Evolutionary conservation across 2,797 vertebrate genomes (phyloP), one percentile per base, ranked within the genome.

Genomic region (Cuculus canorus): DNA sequence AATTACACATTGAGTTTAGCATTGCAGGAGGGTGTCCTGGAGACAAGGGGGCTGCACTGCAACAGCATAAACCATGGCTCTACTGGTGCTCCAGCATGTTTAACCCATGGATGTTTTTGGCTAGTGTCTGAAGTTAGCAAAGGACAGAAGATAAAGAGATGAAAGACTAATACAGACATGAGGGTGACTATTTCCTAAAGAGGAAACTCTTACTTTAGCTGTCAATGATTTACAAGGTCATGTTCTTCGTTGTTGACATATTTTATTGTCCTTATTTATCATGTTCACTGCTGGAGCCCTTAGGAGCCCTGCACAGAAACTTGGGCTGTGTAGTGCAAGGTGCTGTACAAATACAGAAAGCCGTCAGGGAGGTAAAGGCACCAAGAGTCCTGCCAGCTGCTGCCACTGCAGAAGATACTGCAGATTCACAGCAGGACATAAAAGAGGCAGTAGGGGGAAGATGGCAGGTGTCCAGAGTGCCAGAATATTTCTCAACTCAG

Each of bases 391-490:
- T 95, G 93, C 86, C 94, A 95, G 91, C 87, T 95, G 92, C 94
- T 92, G 85, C 92, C 91, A 88, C 80, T 73, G 94, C 93, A 95
- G 89, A 96, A 96, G 95, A 96, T 88, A 63, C 77, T 79, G 83
- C 88, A 84, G 60, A 95, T 94, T 95, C 94, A 90, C 92, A 96
- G 93, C 94, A 93, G 88, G 95, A 95, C 30, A 64, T 94, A 93
- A 96, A 95, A 94, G 75, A 95, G 84, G 86, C 94, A 84, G 90
- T 82, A 94, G 83, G 86, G 77, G 93, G 83, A 95, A 96, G 93
- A 95, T 96, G 95, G 95, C 96, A 96, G 86, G 92, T 94, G 92
- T 96, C 95, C 96, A 96, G 96, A 88, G 88, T 57, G 68, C 73
- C 92, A 93, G 92, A 92, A 70, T 88, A 94, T 90, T 94, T 95